Conservation (phyloP, 1,140 invertebrate genomes). For the Ericerus pela region DNA sequence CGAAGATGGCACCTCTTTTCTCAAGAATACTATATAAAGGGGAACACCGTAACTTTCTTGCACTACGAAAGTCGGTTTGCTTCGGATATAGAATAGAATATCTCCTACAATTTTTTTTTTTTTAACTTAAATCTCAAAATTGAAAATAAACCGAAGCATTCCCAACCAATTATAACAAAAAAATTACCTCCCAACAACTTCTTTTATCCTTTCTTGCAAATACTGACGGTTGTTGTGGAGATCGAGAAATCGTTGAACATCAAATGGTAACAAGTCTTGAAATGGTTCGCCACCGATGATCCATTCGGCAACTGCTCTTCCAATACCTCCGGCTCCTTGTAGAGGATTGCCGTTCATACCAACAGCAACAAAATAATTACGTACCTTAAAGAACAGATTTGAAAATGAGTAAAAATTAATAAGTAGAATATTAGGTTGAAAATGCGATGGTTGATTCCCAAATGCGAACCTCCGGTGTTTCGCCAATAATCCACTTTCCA, state of each 20-base stretch:
- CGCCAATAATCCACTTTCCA: conserved; percentile 51
- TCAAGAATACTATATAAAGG: conserved; percentile 62
- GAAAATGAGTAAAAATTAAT: too few relatives aligned
- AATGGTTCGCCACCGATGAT: conserved; percentile 50
- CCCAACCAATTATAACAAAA: conserved; percentile 18
- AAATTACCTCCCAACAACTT: conserved; percentile 48
- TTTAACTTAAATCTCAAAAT: background rate
- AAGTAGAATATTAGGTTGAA: too few relatives aligned
- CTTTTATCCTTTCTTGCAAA: conserved; percentile 52
- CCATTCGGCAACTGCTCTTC: conserved; percentile 56
- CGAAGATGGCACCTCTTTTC: conserved; percentile 59
- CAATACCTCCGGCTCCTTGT: conserved; percentile 56
- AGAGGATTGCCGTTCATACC: conserved; percentile 49
- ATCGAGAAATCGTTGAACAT: conserved; percentile 62
- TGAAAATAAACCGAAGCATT: background rate
- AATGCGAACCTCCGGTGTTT: conserved; percentile 45
- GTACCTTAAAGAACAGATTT: conserved; percentile 26
- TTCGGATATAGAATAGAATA: conserved; percentile 48
- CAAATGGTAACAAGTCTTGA: conserved; percentile 45
- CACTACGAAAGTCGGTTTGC: conserved; percentile 47
- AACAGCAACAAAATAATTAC: conserved; percentile 70
- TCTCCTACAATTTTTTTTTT: conserved; percentile 29
- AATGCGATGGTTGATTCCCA: background rate
- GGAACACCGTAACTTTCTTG: conserved; percentile 56
- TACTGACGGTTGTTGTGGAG: conserved; percentile 66